Evolutionary conservation across 2,113 vertebrate species (phyloP).

Genomic region (Balaeniceps rex): DNA sequence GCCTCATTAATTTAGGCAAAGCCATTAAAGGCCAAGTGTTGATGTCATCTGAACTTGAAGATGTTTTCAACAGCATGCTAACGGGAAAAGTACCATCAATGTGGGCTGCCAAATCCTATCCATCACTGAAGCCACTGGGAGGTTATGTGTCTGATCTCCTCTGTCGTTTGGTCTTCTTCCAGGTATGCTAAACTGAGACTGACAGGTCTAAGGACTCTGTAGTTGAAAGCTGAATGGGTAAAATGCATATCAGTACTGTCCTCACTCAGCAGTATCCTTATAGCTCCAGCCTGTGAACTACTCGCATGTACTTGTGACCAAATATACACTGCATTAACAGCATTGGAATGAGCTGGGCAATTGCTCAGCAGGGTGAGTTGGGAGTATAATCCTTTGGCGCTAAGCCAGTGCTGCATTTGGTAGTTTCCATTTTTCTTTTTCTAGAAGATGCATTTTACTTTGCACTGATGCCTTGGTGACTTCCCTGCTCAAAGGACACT

Average conservation of each 20-base stretch:
- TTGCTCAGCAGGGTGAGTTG: neutral
- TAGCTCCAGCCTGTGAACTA: neutral
- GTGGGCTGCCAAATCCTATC: slow-evolving; percentile 93
- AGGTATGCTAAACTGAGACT: slow-evolving; percentile 68
- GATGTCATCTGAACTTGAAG: slow-evolving; percentile 92
- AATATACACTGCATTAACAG: neutral
- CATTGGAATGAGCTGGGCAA: neutral
- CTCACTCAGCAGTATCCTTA: neutral
- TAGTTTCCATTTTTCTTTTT: neutral
- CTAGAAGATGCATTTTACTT: neutral
- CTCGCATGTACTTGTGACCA: neutral
- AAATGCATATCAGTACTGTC: neutral
- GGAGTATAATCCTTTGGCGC: neutral
- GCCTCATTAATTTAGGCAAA: slow-evolving; percentile 82
- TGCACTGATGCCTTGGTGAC: neutral
- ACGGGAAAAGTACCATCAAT: slow-evolving; percentile 85
- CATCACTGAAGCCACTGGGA: slow-evolving; percentile 88
- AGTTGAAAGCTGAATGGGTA: neutral
- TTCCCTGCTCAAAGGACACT: neutral
- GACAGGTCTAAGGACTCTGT: neutral
- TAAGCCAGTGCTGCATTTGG: neutral
- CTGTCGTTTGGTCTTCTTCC: slow-evolving; percentile 82
- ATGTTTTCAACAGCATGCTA: slow-evolving; percentile 87
- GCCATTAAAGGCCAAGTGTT: slow-evolving; percentile 91
- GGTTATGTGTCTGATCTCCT: slow-evolving; percentile 86